Percentiles rank a stretch among this genome's conserved stretches.
Evolutionary conservation across 2,113 vertebrate genomes (phyloP).

Genomic region (Neodontobutis hainanensis): DNA sequence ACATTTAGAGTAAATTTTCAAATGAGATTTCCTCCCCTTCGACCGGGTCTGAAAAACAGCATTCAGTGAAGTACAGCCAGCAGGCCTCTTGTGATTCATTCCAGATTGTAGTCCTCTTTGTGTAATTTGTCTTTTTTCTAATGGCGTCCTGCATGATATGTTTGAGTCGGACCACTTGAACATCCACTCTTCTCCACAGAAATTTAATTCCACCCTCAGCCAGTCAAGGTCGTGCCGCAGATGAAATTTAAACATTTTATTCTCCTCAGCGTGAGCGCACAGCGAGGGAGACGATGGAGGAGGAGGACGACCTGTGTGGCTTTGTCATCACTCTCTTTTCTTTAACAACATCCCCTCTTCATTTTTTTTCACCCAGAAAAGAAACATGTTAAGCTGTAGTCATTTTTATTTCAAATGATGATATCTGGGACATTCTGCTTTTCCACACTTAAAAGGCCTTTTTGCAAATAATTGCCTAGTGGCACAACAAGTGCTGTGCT

Average conservation of each 20-base stretch:
- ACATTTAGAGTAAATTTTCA: background rate
- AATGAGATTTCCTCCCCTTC: conserved; percentile 20
- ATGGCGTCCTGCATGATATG: conserved; percentile 53
- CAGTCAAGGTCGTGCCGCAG: conserved; percentile 59
- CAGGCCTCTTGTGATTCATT: conserved; percentile 43
- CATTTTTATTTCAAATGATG: background rate
- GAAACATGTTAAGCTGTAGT: conserved; percentile 6
- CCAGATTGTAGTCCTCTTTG: conserved; percentile 22
- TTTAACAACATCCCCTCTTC: conserved; percentile 8
- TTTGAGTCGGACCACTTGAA: conserved; percentile 45
- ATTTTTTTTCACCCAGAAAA: background rate
- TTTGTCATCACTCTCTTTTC: conserved; percentile 5
- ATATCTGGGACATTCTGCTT: background rate
- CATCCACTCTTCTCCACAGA: conserved; percentile 48
- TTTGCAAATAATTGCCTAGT: no score
- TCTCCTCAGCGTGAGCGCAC: conserved; percentile 40
- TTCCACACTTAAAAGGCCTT: background rate
- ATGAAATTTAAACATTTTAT: conserved; percentile 66
- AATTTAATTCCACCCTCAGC: conserved; percentile 60
- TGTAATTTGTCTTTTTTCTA: conserved; percentile 54
- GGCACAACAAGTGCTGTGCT: no score
- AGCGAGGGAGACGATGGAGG: conserved; percentile 24
- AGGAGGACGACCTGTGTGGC: conserved; percentile 10
- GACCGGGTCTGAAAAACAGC: conserved; percentile 20
- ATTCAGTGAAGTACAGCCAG: conserved; percentile 11